phyloP scores from a whole-genome alignment of 2,113 vertebrate genomes.

The Centropristis striata region DNA sequence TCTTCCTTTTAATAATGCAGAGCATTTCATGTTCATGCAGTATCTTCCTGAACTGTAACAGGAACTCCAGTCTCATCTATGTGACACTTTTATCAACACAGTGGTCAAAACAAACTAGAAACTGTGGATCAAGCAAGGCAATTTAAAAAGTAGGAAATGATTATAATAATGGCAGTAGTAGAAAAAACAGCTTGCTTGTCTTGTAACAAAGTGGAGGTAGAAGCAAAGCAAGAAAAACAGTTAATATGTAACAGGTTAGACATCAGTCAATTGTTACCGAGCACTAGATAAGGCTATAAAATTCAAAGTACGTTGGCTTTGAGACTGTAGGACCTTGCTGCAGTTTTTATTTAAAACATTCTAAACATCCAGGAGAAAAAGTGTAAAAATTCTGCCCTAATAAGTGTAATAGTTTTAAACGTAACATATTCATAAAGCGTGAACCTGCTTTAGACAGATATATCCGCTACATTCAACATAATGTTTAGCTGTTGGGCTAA shows the following conservation, averaged over 20 bases:
- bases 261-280: neutral
- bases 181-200: slow-evolving; percentile 2
- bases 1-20: slow-evolving; percentile 52
- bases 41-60: neutral
- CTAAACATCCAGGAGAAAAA: neutral
- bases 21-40: slow-evolving; percentile 20
- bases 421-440: slow-evolving; percentile 3
- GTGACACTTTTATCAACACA: slow-evolving; percentile 19
- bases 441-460: neutral
- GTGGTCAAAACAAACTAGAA: neutral
- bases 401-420: slow-evolving; percentile 4
- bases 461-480: slow-evolving; percentile 12
- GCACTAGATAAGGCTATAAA: neutral
- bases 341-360: neutral
- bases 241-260: slow-evolving; percentile 30
- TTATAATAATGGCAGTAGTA: neutral
- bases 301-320: neutral
- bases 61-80: neutral
- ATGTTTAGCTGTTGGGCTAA: neutral
- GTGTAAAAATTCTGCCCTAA: fast-evolving
- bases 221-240: slow-evolving; percentile 28
- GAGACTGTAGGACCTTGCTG: neutral
- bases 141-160: slow-evolving; percentile 2
- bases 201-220: slow-evolving; percentile 39
- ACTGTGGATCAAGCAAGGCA: slow-evolving; percentile 17